Evolutionary conservation across 2,888 invertebrate species (phyloP), one percentile per base, ranked within the genome.

Genomic region (Elgonia sp.): DNA sequence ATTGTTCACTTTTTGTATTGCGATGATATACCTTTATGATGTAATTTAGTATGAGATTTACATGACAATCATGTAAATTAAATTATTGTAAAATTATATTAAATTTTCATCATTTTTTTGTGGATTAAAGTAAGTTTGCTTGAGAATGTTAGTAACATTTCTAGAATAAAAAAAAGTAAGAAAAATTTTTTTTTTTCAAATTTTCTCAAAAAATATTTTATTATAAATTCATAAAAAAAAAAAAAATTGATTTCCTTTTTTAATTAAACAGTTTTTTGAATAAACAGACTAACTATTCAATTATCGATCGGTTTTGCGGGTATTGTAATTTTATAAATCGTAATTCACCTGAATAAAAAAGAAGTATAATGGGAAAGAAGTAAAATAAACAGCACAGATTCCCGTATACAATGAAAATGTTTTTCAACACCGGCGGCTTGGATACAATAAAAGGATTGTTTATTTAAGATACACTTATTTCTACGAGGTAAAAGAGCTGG

Each of bases 271-370:
- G n/a, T n/a, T n/a, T n/a, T n/a, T n/a, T n/a, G n/a, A n/a, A n/a
- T n/a, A n/a, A n/a, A n/a, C n/a, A n/a, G n/a, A n/a, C n/a, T n/a
- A n/a, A n/a, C n/a, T n/a, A 53, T 53, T 53, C n/a, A n/a, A n/a
- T n/a, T 53, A 53, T 7, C 3, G 53, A 53, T 12, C 16, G 14
- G 16, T n/a, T 53, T n/a, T 53, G 53, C n/a, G n/a, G 21, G 21
- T 21, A 60, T 10, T 60, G 7, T 60, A 8, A 21, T 8, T 9
- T 21, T 60, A 21, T 21, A 21, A 21, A 21, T 12, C 20, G 21
- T 60, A 60, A 21, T 21, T 60, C 21, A 60, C 57, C 57, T 29
- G 20, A 12, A 60, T 60, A 60, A 60, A 60, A 60, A 60, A 16
- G n/a, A 50, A 14, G 50, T 10, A 50, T n/a, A 53, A 4, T 53